These are phyloP conservation scores for Pocillopora verrucosa DNA, from an alignment of 64 coral and sea anemone species.

Conservation along the genomic window DNA sequence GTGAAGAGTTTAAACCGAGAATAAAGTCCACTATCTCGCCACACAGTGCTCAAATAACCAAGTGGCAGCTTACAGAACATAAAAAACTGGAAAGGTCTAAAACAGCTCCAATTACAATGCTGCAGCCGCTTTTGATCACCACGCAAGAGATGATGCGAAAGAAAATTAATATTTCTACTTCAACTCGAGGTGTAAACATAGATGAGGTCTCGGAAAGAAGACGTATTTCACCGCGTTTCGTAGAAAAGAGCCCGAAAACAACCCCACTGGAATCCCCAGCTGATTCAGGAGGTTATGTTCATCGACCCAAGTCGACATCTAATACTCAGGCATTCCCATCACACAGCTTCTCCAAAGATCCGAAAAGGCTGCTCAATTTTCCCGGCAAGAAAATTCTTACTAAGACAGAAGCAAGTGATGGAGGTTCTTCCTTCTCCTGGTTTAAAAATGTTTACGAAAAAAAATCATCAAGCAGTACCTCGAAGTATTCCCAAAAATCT, in stretches of 20 bases:
- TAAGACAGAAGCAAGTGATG: not conserved
- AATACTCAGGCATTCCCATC: not conserved
- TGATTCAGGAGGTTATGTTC: not conserved
- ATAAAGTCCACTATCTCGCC: not conserved
- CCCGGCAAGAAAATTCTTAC: not conserved
- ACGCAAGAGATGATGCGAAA: slow-evolving; percentile 43
- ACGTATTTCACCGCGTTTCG: not conserved
- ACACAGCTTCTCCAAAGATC: not conserved
- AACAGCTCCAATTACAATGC: slow-evolving; percentile 55
- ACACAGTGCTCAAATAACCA: not conserved
- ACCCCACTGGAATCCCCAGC: not conserved
- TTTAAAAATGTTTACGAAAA: not conserved
- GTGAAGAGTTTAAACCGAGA: not conserved
- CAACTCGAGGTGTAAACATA: not conserved
- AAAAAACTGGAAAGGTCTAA: slow-evolving; percentile 74
- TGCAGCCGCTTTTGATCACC: slow-evolving; percentile 66
- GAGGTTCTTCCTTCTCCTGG: not conserved
- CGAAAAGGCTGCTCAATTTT: not conserved
- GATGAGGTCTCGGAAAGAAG: slow-evolving; percentile 1
- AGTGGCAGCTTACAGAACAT: slow-evolving; percentile 12
- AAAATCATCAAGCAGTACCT: not conserved
- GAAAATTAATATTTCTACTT: slow-evolving; percentile 37
- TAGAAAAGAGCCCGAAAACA: not conserved
- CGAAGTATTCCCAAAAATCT: not conserved
- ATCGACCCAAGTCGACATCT: not conserved